These are phyloP conservation scores for Pygocentrus nattereri DNA, from an alignment of 2,797 vertebrate genomes.

Conservation along the genomic window DNA sequence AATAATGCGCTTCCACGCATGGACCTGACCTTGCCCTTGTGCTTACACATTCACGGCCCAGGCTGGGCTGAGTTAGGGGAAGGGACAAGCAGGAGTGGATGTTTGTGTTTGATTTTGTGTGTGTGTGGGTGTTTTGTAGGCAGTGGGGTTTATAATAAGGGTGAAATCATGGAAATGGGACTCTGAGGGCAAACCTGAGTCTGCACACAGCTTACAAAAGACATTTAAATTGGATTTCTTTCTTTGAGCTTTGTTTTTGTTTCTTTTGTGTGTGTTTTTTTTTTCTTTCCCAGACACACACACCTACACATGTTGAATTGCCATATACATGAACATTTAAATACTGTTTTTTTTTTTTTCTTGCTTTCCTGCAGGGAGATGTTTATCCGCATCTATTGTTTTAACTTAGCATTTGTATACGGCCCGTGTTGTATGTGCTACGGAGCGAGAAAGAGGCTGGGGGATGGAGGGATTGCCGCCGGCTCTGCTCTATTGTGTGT, in stretches of 20 bases:
- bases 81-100: conserved; percentile 70
- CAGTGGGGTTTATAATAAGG: conserved; percentile 25
- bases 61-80: conserved; percentile 59
- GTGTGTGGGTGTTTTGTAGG: conserved; percentile 34
- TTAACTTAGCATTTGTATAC: conserved; percentile 28
- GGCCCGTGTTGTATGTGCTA: conserved; percentile 5
- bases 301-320: conserved; percentile 7
- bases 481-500: conserved; percentile 38
- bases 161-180: conserved; percentile 22
- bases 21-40: conserved; percentile 54
- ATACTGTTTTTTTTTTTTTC: conserved; percentile 21
- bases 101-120: conserved; percentile 33
- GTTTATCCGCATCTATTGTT: conserved; percentile 32
- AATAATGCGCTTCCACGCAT: conserved; percentile 34
- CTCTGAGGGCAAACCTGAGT: conserved; percentile 38
- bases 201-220: background rate
- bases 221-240: background rate
- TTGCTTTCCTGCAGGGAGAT: conserved; percentile 41
- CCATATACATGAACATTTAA: conserved; percentile 31
- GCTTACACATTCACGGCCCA: conserved; percentile 30
- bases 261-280: background rate
- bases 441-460: background rate
- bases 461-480: conserved; percentile 29
- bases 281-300: background rate
- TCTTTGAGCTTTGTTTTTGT: conserved; percentile 27